Conservation (phyloP, 2,888 invertebrate species). For the Acanthacorydalis orientalis region DNA sequence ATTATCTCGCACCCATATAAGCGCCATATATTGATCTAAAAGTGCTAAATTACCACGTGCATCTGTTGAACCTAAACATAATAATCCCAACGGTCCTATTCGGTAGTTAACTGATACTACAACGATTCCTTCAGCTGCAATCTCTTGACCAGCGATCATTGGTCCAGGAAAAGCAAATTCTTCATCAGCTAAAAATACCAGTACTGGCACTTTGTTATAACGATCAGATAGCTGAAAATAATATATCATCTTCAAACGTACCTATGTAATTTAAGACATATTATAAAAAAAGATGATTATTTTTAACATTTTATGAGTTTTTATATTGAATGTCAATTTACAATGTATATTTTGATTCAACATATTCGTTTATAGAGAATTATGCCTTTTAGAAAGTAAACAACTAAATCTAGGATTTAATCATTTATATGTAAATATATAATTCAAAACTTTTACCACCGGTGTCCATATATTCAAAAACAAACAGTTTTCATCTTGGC, state of each 20-base stretch:
- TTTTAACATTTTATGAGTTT: no score
- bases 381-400: not conserved
- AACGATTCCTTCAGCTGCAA: slow-evolving; percentile 51
- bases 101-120: slow-evolving; percentile 55
- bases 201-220: slow-evolving; percentile 41
- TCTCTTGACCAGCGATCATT: slow-evolving; percentile 45
- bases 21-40: slow-evolving; percentile 67
- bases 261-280: no score
- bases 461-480: slow-evolving; percentile 83
- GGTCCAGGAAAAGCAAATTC: slow-evolving; percentile 36
- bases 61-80: slow-evolving; percentile 33
- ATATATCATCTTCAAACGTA: no score
- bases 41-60: slow-evolving; percentile 73
- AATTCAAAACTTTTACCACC: slow-evolving; percentile 30
- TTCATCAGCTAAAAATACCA: slow-evolving; percentile 51
- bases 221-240: no score
- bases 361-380: not conserved
- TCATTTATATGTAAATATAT: not conserved
- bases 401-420: not conserved
- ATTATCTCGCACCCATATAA: slow-evolving; percentile 61
- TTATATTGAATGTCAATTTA: no score
- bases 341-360: not conserved
- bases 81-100: slow-evolving; percentile 52
- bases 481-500: slow-evolving; percentile 65
- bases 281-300: no score